Evolutionary conservation across 2,888 invertebrate species (phyloP), one percentile per base, ranked within the genome.

Genomic region (Drosophila phalerata): DNA sequence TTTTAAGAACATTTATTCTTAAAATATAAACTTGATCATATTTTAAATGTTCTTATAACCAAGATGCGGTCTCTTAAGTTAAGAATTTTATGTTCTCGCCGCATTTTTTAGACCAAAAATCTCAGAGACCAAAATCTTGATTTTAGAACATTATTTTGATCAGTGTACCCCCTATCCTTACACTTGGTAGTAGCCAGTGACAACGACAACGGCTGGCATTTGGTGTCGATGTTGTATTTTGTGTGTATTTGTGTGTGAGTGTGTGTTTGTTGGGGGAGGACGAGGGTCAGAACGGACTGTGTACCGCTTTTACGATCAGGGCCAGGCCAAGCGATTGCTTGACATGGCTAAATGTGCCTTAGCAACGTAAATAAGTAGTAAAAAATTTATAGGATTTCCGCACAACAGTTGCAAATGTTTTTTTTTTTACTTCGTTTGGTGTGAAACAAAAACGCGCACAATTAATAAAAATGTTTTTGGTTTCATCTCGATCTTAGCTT

Each of bases 351-450:
- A 83, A 86, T 89, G 84, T 84, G 81, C 89, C 80, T 84, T 80
- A 84, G 90, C 80, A 80, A 86, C 87, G 90, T 88, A 88, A 88
- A 88, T 89, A 89, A 87, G 87, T 86, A 88, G 87, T 89, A 87
- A 87, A 89, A 85, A 85, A 88, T 89, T 88, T 89, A 86, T 89
- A 85, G 82, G 89, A 85, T 86, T 85, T 83, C 67, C 55, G 73
- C 63, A 73, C 77, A 84, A 80, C 87, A 86, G 84, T 86, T 88
- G 84, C 89, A 72, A 81, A 78, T 53, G 68, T 66, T 53, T 32
- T 25, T 51, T 51, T 60, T 28, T 0, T 15, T 17, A 30, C 28
- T 38, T n/a, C 0, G 5, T 65, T 78, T 69, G 69, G 70, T 76
- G 73, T 64, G 76, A 75, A 81, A 76, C 63, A 78, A 76, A 58